Conservation (phyloP, 1,140 invertebrate genomes). For the Atta cephalotes region DNA sequence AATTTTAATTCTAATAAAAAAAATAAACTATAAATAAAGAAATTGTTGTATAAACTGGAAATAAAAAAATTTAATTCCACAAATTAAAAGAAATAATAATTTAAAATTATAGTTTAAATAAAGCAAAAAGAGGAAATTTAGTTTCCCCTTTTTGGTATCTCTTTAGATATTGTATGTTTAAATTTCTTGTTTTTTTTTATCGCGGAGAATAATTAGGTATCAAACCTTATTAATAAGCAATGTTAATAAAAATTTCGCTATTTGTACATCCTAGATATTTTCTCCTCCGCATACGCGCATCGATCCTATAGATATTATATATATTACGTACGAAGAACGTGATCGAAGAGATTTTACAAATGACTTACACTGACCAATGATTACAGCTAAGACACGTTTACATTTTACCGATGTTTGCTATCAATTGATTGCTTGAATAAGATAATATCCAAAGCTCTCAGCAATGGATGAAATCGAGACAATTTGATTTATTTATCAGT, state of each 20-base stretch:
- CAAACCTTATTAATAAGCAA: not conserved
- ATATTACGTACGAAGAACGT: not conserved
- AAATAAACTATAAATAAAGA: not conserved
- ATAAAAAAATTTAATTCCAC: constrained; percentile 11
- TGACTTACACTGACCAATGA: constrained; percentile 39
- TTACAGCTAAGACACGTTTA: constrained; percentile 35
- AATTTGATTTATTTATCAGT: constrained; percentile 29
- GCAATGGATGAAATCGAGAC: constrained; percentile 6
- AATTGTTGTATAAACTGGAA: too few relatives aligned
- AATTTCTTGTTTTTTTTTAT: not conserved
- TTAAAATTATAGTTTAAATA: not conserved
- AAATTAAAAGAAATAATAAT: not conserved
- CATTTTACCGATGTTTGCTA: not conserved
- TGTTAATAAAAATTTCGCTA: constrained; percentile 18
- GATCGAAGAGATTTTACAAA: constrained; percentile 15
- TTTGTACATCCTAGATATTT: not conserved
- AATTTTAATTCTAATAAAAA: not conserved
- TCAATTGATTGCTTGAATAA: constrained; percentile 22
- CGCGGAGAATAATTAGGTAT: not conserved
- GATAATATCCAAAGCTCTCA: constrained; percentile 11
- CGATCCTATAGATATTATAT: constrained; percentile 10
- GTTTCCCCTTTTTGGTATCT: not conserved
- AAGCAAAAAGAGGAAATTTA: not conserved
- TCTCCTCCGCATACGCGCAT: not conserved
- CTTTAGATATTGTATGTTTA: not conserved